Base-by-base conservation (phyloP, 2,888 invertebrate species). In the Alentia gelatinosa region DNA sequence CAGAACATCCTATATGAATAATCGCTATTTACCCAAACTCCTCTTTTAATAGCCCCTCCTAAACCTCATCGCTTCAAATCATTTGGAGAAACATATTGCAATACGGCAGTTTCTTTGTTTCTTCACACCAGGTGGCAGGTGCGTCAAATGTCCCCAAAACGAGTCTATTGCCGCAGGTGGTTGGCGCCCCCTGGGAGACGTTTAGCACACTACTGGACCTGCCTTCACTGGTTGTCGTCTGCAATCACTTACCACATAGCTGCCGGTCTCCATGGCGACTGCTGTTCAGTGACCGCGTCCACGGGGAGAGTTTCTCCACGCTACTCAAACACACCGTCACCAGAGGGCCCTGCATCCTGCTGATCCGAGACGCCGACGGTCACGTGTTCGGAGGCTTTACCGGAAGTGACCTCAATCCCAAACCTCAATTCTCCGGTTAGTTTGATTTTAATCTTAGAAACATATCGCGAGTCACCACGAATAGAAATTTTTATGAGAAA, bases 351-450 rank as follows among this genome's bases (percentile, higher is more conserved):
- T 98, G 98, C 0, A 96, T 99, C 0, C 96, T 99, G 4, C 97
- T 99, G 63, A 96, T 99, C 1, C 95, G 95, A 92, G 98, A 98
- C 95, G 97, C 97, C 92, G 97, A 97, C 92, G 98, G 98, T 12
- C 97, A 98, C 95, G 97, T 98, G 50, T 99, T 99, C 96, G 99
- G 99, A 0, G 98, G 98, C 19, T 99, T 97, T 96, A 98, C 98
- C 0, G 97, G 98, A 0, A 97, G 97, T 30, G 97, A 97, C 90
- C 98, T 98, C 98, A 95, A 63, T 19, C 79, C 30, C 4, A 96
- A 97, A 23, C 98, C 98, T 12, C 97, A 97, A 94, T 98, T 98
- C 96, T 96, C 96, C 91, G 98, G 98, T 97, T 92, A 3, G 79
- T 74, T 47, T n/a, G n/a, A n/a, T n/a, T n/a, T n/a, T n/a, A n/a